phyloP scores from a whole-genome alignment of 2,888 invertebrate genomes.

The Agrotis puta region DNA sequence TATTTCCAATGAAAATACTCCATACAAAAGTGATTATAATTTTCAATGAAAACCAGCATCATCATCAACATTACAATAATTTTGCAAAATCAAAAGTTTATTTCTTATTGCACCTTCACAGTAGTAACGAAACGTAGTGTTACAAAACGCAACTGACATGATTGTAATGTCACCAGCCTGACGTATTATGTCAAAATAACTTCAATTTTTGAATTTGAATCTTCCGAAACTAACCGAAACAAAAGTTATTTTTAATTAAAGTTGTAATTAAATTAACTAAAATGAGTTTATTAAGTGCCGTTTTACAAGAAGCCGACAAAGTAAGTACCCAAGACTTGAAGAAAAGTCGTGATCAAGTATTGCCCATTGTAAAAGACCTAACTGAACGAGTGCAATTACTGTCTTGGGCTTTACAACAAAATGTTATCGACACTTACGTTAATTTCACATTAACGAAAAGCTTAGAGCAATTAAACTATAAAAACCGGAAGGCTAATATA shows the following conservation, averaged over 20 bases:
- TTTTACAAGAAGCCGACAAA: constrained; percentile 82
- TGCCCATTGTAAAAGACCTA: constrained; percentile 79
- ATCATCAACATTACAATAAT: no score
- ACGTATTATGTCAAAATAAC: constrained; percentile 41
- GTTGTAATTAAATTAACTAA: constrained; percentile 25
- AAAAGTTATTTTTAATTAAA: constrained; percentile 34
- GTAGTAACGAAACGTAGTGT: constrained; percentile 18
- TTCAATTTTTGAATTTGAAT: constrained; percentile 54
- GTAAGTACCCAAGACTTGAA: constrained; percentile 78
- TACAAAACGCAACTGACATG: constrained; percentile 1
- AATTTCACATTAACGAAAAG: constrained; percentile 83
- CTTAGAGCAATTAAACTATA: constrained; percentile 85
- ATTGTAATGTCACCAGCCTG: background rate
- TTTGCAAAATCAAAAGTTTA: no score
- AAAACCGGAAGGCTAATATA: constrained; percentile 81
- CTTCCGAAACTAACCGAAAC: constrained; percentile 54
- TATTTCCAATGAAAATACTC: no score
- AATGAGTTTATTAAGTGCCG: constrained; percentile 86
- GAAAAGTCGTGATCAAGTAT: constrained; percentile 78
- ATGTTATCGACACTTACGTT: constrained; percentile 81
- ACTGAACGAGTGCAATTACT: constrained; percentile 83
- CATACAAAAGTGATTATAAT: background rate
- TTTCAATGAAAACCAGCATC: background rate
- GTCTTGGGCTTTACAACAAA: constrained; percentile 85
- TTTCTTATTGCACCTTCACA: background rate